These are phyloP conservation scores for Staurois parvus DNA, from an alignment of 2,797 vertebrate species.

Conservation along the genomic window DNA sequence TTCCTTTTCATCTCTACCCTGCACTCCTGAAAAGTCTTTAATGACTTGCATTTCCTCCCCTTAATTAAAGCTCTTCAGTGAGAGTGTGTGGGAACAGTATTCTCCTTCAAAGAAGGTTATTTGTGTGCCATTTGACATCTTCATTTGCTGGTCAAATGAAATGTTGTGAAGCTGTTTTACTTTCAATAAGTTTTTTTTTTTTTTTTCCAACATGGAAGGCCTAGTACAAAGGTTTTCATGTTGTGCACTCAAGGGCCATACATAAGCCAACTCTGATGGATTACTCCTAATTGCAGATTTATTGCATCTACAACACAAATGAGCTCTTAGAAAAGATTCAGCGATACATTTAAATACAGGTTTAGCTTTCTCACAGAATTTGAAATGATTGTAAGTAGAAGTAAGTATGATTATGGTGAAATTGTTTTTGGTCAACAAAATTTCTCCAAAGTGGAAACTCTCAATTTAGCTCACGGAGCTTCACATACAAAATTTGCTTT, in stretches of 20 bases:
- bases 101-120: background rate
- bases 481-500: too few species aligned
- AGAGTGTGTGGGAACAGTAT: conserved; percentile 55
- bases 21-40: conserved; percentile 57
- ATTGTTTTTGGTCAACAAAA: too few species aligned
- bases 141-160: background rate
- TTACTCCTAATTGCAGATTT: background rate
- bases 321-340: background rate
- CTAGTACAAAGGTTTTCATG: background rate
- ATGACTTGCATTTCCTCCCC: conserved; percentile 68
- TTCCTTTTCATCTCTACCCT: conserved; percentile 61
- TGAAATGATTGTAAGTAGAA: background rate
- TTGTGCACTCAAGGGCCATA: background rate
- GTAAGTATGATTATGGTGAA: too few species aligned
- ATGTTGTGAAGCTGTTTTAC: background rate
- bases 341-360: background rate
- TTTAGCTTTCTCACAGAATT: background rate
- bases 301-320: background rate
- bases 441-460: background rate
- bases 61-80: conserved; percentile 64
- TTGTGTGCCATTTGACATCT: background rate
- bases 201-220: background rate
- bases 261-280: background rate
- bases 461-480: too few species aligned
- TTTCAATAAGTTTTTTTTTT: background rate